phyloP scores from a whole-genome alignment of 2,888 invertebrate species.

The Lamellibrachia satsuma region DNA sequence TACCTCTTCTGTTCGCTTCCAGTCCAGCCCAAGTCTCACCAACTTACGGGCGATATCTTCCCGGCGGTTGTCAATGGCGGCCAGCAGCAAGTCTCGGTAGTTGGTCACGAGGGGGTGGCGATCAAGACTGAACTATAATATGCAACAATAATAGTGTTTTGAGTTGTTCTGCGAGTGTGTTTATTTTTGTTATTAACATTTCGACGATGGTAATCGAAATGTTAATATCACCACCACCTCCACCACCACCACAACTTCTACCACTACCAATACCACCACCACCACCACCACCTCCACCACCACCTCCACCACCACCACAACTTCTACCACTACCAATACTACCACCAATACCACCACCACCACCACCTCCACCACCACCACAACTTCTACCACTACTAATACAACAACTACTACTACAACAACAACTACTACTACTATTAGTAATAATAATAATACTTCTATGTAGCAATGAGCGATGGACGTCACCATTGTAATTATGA shows the following conservation, averaged over 20 bases:
- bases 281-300: no score
- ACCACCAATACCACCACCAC: no score
- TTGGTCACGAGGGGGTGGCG: conserved; percentile 45
- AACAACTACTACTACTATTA: no score
- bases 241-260: neutral
- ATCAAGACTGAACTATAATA: conserved; percentile 30
- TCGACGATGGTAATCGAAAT: neutral
- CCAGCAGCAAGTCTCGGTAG: conserved; percentile 53
- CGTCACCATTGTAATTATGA: no score
- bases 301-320: no score
- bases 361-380: no score
- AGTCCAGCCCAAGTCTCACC: conserved; percentile 50
- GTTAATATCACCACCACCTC: neutral
- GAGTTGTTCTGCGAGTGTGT: neutral
- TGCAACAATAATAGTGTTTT: neutral
- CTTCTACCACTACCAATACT: no score
- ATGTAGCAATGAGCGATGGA: no score
- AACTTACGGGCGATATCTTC: conserved; percentile 51
- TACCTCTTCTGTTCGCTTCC: conserved; percentile 25
- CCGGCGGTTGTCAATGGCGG: conserved; percentile 54
- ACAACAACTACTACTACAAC: no score
- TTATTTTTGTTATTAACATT: conserved; percentile 3
- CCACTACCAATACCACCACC: neutral
- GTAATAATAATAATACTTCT: no score
- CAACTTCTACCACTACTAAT: no score